These are phyloP conservation scores for Epinephelus fuscoguttatus DNA, from an alignment of 2,113 vertebrate species.

Conservation along the genomic window DNA sequence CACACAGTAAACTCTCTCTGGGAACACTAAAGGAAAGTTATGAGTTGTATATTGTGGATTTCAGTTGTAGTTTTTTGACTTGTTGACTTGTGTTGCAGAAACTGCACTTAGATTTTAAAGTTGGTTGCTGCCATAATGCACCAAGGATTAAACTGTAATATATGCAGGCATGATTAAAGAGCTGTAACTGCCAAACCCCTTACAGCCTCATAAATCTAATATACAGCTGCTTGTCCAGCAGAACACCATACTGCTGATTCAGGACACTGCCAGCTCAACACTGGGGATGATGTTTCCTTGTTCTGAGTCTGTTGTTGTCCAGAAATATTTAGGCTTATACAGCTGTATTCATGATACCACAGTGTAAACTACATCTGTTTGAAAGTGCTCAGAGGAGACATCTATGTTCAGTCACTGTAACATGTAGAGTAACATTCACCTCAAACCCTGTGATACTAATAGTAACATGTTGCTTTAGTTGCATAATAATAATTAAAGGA, in stretches of 20 bases:
- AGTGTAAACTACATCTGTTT: not conserved
- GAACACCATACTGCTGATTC: constrained; percentile 44
- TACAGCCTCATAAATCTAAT: constrained; percentile 26
- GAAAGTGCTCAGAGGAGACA: not conserved
- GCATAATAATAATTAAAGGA: not conserved
- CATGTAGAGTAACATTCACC: not conserved
- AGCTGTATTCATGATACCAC: not conserved
- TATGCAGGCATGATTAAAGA: constrained; percentile 33
- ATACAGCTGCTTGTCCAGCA: constrained; percentile 26
- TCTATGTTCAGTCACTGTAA: not conserved
- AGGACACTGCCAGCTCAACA: not conserved
- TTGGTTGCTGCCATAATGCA: constrained; percentile 28
- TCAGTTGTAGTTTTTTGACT: constrained; percentile 5
- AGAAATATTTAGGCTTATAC: not conserved
- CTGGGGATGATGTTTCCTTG: constrained; percentile 13
- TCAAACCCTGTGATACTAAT: not conserved
- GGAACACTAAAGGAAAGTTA: not conserved
- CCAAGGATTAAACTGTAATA: constrained; percentile 19
- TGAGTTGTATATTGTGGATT: not conserved
- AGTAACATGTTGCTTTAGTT: not conserved
- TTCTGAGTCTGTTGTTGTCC: not conserved
- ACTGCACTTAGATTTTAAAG: not conserved
- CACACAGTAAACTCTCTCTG: not conserved
- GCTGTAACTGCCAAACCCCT: constrained; percentile 13
- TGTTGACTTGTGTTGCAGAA: constrained; percentile 25